These are phyloP conservation scores for Eleutherodactylus coqui DNA, from an alignment of 2,797 vertebrate genomes.

Conservation along the genomic window DNA sequence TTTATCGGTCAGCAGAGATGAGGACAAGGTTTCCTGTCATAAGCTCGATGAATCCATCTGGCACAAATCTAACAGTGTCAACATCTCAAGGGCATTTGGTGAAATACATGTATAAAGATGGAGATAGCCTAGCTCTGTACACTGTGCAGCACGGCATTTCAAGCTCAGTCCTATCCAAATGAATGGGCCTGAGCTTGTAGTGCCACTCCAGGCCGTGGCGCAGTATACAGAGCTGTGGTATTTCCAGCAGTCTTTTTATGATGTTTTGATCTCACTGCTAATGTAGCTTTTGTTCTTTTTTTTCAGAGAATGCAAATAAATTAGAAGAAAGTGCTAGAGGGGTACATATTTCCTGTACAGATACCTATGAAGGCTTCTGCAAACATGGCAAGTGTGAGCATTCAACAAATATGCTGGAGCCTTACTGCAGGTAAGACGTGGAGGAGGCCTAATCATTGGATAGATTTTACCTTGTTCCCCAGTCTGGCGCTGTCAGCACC, in stretches of 20 bases:
- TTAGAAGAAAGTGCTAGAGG: conserved; percentile 85
- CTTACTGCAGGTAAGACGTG: conserved; percentile 90
- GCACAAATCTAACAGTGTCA: not conserved
- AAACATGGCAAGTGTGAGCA: conserved; percentile 97
- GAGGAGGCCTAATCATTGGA: not conserved
- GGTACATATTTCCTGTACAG: conserved; percentile 93
- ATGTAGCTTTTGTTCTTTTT: not conserved
- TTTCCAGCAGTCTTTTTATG: too few species aligned
- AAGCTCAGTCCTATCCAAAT: too few species aligned
- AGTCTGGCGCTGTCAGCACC: too few species aligned
- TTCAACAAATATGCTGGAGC: conserved; percentile 87
- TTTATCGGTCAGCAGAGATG: not conserved
- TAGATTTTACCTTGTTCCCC: too few species aligned
- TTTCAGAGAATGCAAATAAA: conserved; percentile 84
- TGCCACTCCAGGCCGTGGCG: too few species aligned
- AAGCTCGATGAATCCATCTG: not conserved
- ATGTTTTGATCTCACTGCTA: not conserved
- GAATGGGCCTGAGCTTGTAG: too few species aligned
- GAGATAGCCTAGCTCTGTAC: too few species aligned
- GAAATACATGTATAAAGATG: too few species aligned
- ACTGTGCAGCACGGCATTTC: too few species aligned
- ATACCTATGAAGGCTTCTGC: conserved; percentile 93
- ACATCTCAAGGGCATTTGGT: not conserved
- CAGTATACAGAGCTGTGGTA: too few species aligned
- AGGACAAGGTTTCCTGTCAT: not conserved